Evolutionary conservation across 2,797 vertebrate genomes (phyloP).

Genomic region (Cyclopterus lumpus): DNA sequence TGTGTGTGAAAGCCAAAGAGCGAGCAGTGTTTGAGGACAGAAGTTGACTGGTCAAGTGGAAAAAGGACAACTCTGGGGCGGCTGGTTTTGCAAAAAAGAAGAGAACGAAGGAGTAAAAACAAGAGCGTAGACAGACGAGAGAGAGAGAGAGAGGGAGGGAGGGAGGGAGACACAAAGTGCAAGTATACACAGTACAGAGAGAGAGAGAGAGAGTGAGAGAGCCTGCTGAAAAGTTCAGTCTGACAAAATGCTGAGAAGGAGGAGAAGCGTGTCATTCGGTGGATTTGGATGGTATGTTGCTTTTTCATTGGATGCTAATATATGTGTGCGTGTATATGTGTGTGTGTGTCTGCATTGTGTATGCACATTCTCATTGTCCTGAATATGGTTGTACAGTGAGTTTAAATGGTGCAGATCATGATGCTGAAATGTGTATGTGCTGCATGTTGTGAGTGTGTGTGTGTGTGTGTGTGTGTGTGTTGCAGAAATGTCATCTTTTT

Average conservation of each 20-base stretch:
- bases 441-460: neutral
- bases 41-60: conserved; percentile 45
- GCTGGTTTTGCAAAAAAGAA: conserved; percentile 30
- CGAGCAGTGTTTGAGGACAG: conserved; percentile 42
- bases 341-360: conserved; percentile 6
- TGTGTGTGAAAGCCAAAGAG: conserved; percentile 48
- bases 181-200: conserved; percentile 39
- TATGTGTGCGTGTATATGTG: conserved; percentile 5
- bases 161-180: conserved; percentile 42
- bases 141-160: conserved; percentile 25
- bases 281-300: conserved; percentile 94
- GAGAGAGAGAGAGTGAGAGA: conserved; percentile 30
- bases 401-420: neutral
- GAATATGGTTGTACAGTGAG: neutral
- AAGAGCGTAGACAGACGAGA: conserved; percentile 20
- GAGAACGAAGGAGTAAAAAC: conserved; percentile 6
- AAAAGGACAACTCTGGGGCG: conserved; percentile 31
- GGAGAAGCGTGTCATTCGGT: conserved; percentile 94
- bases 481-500: conserved; percentile 43
- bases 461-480: neutral
- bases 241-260: conserved; percentile 90
- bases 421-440: neutral
- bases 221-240: conserved; percentile 51
- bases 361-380: conserved; percentile 7
- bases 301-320: conserved; percentile 31